Conservation (phyloP, 2,797 vertebrate species). For the Molossus alvarezi region DNA sequence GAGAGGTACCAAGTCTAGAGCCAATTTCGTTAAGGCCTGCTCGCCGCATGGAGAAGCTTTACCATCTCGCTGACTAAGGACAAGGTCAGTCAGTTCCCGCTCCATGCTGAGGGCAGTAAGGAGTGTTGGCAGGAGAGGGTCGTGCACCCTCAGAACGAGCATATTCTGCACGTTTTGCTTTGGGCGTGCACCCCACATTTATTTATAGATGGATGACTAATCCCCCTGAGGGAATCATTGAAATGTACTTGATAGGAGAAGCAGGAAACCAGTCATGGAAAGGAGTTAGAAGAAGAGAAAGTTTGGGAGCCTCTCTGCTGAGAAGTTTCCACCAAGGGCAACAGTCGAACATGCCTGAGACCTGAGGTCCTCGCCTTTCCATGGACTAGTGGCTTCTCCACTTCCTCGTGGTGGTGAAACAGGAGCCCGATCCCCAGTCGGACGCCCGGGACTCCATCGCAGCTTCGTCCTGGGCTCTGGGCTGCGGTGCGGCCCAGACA, state of each 20-base stretch:
- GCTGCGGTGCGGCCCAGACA: too few relatives aligned
- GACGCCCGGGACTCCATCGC: too few relatives aligned
- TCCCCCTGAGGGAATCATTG: conserved; percentile 13
- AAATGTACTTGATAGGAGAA: conserved; percentile 43
- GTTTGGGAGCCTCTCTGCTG: background rate
- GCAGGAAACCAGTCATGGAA: conserved; percentile 46
- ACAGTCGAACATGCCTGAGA: background rate
- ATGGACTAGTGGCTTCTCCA: background rate
- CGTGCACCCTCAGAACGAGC: background rate
- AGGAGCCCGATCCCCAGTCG: too few relatives aligned
- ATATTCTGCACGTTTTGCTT: background rate
- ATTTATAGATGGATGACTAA: background rate
- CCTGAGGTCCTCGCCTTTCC: background rate
- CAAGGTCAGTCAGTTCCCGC: background rate
- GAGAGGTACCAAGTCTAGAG: too few relatives aligned
- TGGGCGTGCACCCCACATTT: background rate
- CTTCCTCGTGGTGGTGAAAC: background rate
- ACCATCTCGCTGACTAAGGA: background rate
- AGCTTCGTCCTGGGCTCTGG: too few relatives aligned
- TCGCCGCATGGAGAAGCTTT: background rate
- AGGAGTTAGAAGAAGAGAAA: conserved; percentile 44
- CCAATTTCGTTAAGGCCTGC: too few relatives aligned
- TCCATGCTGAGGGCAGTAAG: background rate
- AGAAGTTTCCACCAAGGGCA: background rate
- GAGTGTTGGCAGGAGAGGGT: background rate